Conservation (phyloP, 2,888 invertebrate genomes). For the Holacanthella duospinosa region DNA sequence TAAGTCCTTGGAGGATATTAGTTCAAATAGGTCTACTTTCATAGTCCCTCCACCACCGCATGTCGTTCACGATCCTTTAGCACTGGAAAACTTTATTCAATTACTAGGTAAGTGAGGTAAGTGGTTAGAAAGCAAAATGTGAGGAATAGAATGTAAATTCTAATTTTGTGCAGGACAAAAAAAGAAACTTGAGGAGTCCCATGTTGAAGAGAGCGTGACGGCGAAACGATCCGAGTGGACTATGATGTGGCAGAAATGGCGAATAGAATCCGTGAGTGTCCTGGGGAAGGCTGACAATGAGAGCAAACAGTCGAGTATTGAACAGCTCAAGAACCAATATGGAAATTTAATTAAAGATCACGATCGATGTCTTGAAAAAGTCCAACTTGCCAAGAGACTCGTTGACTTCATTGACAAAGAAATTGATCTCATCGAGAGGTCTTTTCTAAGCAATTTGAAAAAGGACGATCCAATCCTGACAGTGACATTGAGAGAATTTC, state of each 20-base stretch:
- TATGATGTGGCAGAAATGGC: conserved; percentile 14
- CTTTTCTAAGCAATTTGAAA: conserved; percentile 2
- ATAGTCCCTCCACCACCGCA: conserved; percentile 7
- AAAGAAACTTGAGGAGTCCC: conserved; percentile 18
- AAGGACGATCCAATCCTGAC: conserved; percentile 19
- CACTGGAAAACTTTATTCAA: conserved; percentile 17
- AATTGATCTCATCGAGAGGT: neutral
- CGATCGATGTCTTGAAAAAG: neutral
- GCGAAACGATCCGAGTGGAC: conserved; percentile 13
- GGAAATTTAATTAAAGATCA: neutral
- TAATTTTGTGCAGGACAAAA: conserved; percentile 8
- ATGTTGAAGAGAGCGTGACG: conserved; percentile 10
- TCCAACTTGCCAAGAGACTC: neutral
- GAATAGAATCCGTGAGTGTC: conserved; percentile 9
- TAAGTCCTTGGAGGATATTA: neutral
- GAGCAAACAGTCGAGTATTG: neutral
- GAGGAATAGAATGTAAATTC: too few relatives aligned
- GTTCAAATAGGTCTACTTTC: neutral
- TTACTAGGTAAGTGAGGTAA: conserved; percentile 12
- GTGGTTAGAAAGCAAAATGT: too few relatives aligned
- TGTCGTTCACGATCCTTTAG: conserved; percentile 11
- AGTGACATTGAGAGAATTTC: conserved; percentile 16
- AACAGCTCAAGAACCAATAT: conserved; percentile 8
- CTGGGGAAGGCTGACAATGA: neutral
- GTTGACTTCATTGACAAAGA: conserved; percentile 5